Evolutionary conservation across 2,113 vertebrate species (phyloP).

Genomic region (Blennius ocellaris): DNA sequence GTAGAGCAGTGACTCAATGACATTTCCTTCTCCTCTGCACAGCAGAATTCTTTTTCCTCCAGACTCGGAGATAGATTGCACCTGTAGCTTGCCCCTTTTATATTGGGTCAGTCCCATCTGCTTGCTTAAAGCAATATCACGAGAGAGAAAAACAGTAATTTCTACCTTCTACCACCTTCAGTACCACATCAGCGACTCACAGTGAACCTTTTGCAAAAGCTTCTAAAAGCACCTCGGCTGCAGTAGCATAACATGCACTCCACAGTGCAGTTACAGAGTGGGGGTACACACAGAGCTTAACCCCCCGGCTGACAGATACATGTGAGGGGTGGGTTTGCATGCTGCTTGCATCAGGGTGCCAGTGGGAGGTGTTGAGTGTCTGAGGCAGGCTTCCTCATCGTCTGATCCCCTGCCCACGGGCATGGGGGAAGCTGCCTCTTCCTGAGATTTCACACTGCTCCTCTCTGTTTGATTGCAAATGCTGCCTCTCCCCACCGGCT

Average conservation of each 20-base stretch:
- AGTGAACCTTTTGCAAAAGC: conserved; percentile 49
- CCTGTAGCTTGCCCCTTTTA: conserved; percentile 51
- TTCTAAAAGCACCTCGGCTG: conserved; percentile 52
- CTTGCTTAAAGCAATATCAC: conserved; percentile 55
- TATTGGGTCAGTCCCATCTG: conserved; percentile 50
- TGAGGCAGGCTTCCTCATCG: conserved; percentile 84
- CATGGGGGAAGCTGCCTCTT: conserved; percentile 82
- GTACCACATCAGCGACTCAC: conserved; percentile 31
- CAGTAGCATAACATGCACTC: conserved; percentile 56
- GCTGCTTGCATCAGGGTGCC: conserved; percentile 84
- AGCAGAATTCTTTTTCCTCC: conserved; percentile 53
- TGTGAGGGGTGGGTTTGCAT: conserved; percentile 82
- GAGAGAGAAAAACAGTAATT: conserved; percentile 43
- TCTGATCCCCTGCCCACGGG: conserved; percentile 85
- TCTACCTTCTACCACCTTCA: conserved; percentile 44
- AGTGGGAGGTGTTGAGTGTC: conserved; percentile 83
- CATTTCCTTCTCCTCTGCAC: conserved; percentile 56
- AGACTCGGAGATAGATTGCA: conserved; percentile 58
- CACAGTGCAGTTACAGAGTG: conserved; percentile 60
- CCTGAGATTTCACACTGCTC: conserved; percentile 84
- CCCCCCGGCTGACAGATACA: conserved; percentile 74
- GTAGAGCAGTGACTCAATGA: conserved; percentile 72
- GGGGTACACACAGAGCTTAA: conserved; percentile 72
- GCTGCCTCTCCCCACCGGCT: conserved; percentile 78
- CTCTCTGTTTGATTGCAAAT: conserved; percentile 83